Evolutionary conservation across 1,140 invertebrate species (phyloP), one percentile per base, ranked within the genome.

Genomic region (Drosophila sproati): DNA sequence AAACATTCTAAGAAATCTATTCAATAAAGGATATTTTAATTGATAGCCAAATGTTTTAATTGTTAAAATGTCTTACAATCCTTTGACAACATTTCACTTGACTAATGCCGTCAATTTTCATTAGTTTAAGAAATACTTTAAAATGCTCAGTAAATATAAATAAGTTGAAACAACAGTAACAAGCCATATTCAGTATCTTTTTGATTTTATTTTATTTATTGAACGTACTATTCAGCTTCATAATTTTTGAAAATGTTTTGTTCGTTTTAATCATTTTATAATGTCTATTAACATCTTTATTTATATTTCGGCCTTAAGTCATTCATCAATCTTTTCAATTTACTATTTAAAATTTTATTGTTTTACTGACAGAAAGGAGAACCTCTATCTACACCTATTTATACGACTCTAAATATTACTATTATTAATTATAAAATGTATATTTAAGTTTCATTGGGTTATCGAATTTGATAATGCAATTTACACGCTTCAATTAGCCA

Each of bases 391-490:
- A 20, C 20, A 20, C 20, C 20, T 20, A 20, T 20, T 20, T 20
- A 20, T 20, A 20, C 1, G 20, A 2, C 20, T 20, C 20, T 20
- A 20, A 20, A 20, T 20, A 20, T 20, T 20, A 20, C 20, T 20
- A 20, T 20, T 20, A 20, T 20, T 20, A 20, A 20, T 20, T 20
- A 20, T 20, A 20, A 20, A 20, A 20, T 20, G 20, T 20, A 20
- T 20, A 20, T 20, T 41, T 41, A 20, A 4, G 12, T 12, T 34
- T 45, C 39, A 32, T 45, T 43, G 55, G 41, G 1, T 20, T 47
- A 12, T 45, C 32, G 41, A 29, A 28, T 59, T 20, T 47, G 41
- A 47, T 7, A 59, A 20, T 59, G n/a, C 56, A 28, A 34, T 60
- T 60, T 28, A 7, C 41, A 60, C 41, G 57, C 31, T 32, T 43